These are phyloP conservation scores for Polydesmus complanatus DNA, from an alignment of 2,888 invertebrate genomes.

Conservation along the genomic window DNA sequence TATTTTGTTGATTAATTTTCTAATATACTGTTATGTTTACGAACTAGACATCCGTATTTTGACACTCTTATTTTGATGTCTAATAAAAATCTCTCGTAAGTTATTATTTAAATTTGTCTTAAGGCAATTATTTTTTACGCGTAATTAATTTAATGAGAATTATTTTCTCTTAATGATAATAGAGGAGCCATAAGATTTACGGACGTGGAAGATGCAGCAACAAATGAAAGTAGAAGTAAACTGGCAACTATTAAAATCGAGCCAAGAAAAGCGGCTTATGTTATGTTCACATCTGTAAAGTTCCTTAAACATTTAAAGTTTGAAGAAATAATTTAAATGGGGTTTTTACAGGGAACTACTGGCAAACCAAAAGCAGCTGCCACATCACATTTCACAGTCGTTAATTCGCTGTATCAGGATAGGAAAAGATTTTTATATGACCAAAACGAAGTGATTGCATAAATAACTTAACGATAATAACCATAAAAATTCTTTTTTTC, in stretches of 20 bases:
- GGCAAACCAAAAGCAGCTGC: not conserved
- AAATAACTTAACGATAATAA: not conserved
- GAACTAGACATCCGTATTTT: conserved; percentile 18
- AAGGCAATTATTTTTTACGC: no score
- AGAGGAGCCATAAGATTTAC: not conserved
- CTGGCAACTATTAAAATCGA: not conserved
- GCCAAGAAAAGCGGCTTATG: not conserved
- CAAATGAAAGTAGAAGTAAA: not conserved
- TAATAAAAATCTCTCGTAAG: conserved; percentile 17
- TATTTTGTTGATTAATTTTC: not conserved
- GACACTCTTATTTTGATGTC: conserved; percentile 18
- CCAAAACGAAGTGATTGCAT: not conserved
- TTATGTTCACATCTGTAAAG: not conserved
- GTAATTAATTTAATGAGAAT: no score
- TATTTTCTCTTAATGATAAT: no score
- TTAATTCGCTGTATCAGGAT: conserved; percentile 25
- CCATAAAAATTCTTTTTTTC: not conserved
- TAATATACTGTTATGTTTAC: conserved; percentile 2
- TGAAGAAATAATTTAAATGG: not conserved
- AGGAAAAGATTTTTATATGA: not conserved
- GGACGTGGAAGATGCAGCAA: not conserved
- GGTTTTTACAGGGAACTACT: not conserved
- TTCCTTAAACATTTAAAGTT: not conserved
- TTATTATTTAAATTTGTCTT: no score
- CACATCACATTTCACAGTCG: conserved; percentile 24